Evolutionary conservation across 2,888 invertebrate species (phyloP).

Genomic region (Campoletis raptor): DNA sequence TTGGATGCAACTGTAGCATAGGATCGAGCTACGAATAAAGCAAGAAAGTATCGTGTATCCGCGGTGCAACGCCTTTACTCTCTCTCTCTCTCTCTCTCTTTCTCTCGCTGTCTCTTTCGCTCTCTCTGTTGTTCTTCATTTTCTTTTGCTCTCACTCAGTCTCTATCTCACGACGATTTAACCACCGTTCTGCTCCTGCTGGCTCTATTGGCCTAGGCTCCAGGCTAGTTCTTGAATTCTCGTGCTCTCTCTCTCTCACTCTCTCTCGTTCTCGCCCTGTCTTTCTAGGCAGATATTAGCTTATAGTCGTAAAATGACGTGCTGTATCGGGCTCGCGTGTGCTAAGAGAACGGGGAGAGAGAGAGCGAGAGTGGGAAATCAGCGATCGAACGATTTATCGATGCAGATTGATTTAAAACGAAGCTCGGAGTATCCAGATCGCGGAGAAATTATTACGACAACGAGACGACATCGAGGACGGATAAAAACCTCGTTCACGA

Average conservation of each 20-base stretch:
- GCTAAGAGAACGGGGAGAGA: slow-evolving; percentile 23
- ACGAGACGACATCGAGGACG: slow-evolving; percentile 81
- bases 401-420: slow-evolving; percentile 83
- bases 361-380: slow-evolving; percentile 24
- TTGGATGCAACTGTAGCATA: neutral
- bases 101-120: too few relatives aligned
- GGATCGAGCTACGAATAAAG: slow-evolving; percentile 45
- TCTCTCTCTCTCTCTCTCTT: slow-evolving; percentile 47
- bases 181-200: slow-evolving; percentile 61
- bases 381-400: slow-evolving; percentile 76
- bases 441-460: slow-evolving; percentile 81
- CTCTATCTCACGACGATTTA: slow-evolving; percentile 47
- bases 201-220: slow-evolving; percentile 46
- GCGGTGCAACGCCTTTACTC: slow-evolving; percentile 57
- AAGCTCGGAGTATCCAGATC: slow-evolving; percentile 74
- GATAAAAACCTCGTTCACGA: slow-evolving; percentile 75
- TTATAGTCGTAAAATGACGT: slow-evolving; percentile 22
- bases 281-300: slow-evolving; percentile 40
- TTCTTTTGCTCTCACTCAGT: neutral
- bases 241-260: slow-evolving; percentile 17
- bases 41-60: slow-evolving; percentile 67
- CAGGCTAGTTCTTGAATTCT: slow-evolving; percentile 29
- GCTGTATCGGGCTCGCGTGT: slow-evolving; percentile 41
- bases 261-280: slow-evolving; percentile 11
- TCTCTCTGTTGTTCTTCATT: neutral